Base-by-base conservation (phyloP, 2,888 invertebrate genomes). In the Antheraea yamamai region DNA sequence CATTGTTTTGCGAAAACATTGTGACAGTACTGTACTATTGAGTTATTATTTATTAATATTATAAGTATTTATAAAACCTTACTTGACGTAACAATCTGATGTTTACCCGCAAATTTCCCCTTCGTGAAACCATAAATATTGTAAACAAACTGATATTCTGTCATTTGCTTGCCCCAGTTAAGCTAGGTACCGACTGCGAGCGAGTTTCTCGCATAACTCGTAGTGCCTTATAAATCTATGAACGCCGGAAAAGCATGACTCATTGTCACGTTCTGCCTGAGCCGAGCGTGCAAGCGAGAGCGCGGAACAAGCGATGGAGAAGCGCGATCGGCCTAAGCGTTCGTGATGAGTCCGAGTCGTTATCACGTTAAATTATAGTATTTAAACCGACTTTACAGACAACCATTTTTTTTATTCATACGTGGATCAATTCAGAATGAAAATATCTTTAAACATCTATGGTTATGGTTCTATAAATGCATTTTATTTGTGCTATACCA, bases 71-170 rank as follows among this genome's bases (percentile, higher is more conserved):
- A 64, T 64, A 64, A 26, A 26, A 3, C 12, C 7, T 70, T 23
- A n/a, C 23, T 35, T 39, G 20, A 70, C 35, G 39, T 70, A 39
- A 70, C 20, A 77, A 76, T 77, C 74, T 78, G 77, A 77, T 79
- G 78, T 82, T 79, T 70, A 78, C 78, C 77, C 82, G 81, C 81
- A 78, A 82, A 84, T 82, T 82, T 81, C 74, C 76, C 75, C 82
- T 82, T 81, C 76, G 81, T 81, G 79, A 82, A 84, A 84, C 84
- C 82, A 86, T 85, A 84, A 85, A 85, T 86, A 85, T 83, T 81
- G 82, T 80, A 77, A 82, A 77, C 81, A 78, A 79, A 83, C 81
- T 79, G 79, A 79, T 81, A 85, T 82, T 81, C 75, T 78, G 77
- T 78, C 81, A 83, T 80, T 81, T 83, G 84, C 85, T 86, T 86